A percentile compares a stretch with the other conserved stretches of the same genome.
Evolutionary conservation across 1,140 invertebrate species (phyloP).

Genomic region (Drosophila willistoni): DNA sequence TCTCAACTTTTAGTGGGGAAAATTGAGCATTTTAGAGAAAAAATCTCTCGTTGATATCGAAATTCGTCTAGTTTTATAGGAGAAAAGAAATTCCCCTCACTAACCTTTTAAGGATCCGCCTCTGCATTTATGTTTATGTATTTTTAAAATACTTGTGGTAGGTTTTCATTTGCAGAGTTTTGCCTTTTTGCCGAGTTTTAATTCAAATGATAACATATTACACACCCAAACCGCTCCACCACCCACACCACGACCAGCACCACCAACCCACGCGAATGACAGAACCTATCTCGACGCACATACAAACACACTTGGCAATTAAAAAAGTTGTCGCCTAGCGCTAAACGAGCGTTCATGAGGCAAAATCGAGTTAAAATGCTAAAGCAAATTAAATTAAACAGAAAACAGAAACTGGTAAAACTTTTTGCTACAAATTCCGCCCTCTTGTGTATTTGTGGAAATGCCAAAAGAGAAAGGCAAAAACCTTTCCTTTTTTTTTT

Average conservation of each 20-base stretch:
- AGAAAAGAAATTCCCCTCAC: no score
- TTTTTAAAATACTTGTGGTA: no score
- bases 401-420: slow-evolving; percentile 28
- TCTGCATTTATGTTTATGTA: no score
- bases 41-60: no score
- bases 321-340: slow-evolving; percentile 65
- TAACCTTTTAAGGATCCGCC: background rate
- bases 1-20: no score
- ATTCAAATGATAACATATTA: slow-evolving; percentile 2
- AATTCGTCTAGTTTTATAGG: no score
- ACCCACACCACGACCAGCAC: no score
- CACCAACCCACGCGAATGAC: background rate
- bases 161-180: background rate
- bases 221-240: background rate
- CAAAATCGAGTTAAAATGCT: slow-evolving; percentile 67
- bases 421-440: slow-evolving; percentile 20
- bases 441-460: no score
- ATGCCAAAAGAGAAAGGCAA: no score
- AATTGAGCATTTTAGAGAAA: no score
- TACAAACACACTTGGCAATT: slow-evolving; percentile 55
- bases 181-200: background rate
- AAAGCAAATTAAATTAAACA: slow-evolving; percentile 68
- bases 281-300: background rate
- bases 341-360: slow-evolving; percentile 49
- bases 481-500: no score